Evolutionary conservation across 2,113 vertebrate genomes (phyloP), one percentile per base, ranked within the genome.

Genomic region (Sisor rabdophorus): DNA sequence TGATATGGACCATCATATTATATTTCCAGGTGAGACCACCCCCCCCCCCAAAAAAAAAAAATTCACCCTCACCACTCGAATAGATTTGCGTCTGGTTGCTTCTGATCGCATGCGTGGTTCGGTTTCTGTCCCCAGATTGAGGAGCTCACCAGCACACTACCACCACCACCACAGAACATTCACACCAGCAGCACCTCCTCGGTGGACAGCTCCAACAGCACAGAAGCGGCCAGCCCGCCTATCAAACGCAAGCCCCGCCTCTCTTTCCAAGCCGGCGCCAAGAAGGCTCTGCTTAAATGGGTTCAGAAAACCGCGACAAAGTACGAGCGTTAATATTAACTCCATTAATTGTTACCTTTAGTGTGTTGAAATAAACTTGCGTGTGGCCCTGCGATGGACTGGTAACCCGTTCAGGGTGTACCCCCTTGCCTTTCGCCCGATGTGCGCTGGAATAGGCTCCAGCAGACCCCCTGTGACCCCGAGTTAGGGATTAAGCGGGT

Each of bases 1-100:
- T 99, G 87, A 81, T 98, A 76, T 99, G 97, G 97, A 99, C 97
- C 80, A 95, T 99, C 81, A 97, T 98, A 86, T 91, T 99, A 0
- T 99, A 99, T 88, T 99, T 98, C 84, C 97, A 99, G 97, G 97
- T 97, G 93, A 65, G 3, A 12, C 5, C 16, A 0, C 47, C 13
- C 47, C n/a, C n/a, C n/a, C n/a, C n/a, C n/a, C n/a, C n/a, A n/a
- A n/a, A n/a, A 11, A 26, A 54, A 54, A 20, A 44, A 26, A 17
- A 16, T 15, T 59, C 0, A 7, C n/a, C n/a, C 54, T n/a, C 12
- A 10, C n/a, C 20, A 20, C 11, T 17, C 24, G 10, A 63, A 12
- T 32, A 36, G 32, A 36, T 36, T 36, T 36, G 32, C 3, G 32
- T 7, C 32, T 4, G 3, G 10, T 63, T 36, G 20, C 22, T 22